Percentiles rank a stretch among this genome's conserved stretches.
These are phyloP conservation scores for Nematostella vectensis DNA, from an alignment of 92 coral and sea anemone species.

Conservation along the genomic window DNA sequence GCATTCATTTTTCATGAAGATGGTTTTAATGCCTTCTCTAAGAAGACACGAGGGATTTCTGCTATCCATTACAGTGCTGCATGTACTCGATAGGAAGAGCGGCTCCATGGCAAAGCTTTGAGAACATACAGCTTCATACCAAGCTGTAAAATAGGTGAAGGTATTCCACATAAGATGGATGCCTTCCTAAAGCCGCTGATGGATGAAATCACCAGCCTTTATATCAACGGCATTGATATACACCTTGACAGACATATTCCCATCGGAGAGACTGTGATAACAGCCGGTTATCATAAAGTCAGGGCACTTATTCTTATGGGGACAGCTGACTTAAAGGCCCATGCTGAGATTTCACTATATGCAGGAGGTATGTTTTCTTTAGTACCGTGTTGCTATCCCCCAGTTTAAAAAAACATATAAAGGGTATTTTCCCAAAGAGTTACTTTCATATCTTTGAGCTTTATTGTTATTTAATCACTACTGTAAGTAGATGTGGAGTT, in stretches of 20 bases:
- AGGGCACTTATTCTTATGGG: slow-evolving; percentile 46
- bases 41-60: slow-evolving; percentile 5
- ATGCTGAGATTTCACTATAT: slow-evolving; percentile 46
- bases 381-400: too few species aligned
- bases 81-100: neutral
- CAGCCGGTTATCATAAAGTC: slow-evolving; percentile 39
- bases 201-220: slow-evolving; percentile 31
- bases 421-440: too few species aligned
- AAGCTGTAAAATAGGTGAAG: slow-evolving; percentile 19
- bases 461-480: too few species aligned
- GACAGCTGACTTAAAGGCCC: slow-evolving; percentile 54
- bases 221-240: slow-evolving; percentile 23
- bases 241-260: neutral
- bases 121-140: slow-evolving; percentile 8
- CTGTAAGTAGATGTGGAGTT: too few species aligned
- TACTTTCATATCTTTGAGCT: too few species aligned
- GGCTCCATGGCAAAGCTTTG: slow-evolving; percentile 1
- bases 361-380: slow-evolving; percentile 50
- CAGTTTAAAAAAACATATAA: too few species aligned
- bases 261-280: neutral
- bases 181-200: slow-evolving; percentile 44
- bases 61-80: slow-evolving; percentile 10
- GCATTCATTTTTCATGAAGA: slow-evolving; percentile 11
- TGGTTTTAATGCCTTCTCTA: slow-evolving; percentile 11
- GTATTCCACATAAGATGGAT: slow-evolving; percentile 42